Evolutionary conservation across 2,888 invertebrate species (phyloP), one percentile per base, ranked within the genome.

Genomic region (Hoplodrina ambigua): DNA sequence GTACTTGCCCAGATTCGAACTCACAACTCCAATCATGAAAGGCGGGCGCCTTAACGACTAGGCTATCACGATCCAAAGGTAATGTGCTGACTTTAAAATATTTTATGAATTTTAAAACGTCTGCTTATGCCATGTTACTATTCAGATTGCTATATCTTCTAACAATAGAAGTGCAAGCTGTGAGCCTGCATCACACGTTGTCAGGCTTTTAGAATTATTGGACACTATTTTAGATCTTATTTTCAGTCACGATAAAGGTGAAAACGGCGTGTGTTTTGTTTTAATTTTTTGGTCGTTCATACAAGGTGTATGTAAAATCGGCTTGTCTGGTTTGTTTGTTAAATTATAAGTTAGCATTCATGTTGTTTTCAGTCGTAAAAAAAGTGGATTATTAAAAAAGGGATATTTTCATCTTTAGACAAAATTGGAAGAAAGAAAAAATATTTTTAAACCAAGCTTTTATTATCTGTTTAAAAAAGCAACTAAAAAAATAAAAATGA

Each of bases 151-250:
- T 44, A 37, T 50, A 54, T 59, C 19, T 54, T 58, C 80, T 44
- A 80, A 80, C 62, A 76, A 80, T 74, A 80, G 67, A 59, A 25
- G 4, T 20, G 54, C 54, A 46, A 52, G 49, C 74, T 52, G 10
- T 62, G 65, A 61, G 65, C 61, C 59, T 11, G 53, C 50, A 54
- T 54, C 57, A 73, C 46, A 30, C 17, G n/a, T 50, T 54, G 54
- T 20, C 52, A 37, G 53, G 62, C 80, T 75, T 75, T 76, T 53
- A 63, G 41, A 62, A 33, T 13, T 19, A 75, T 67, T 67, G 25
- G 19, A 67, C n/a, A 37, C 55, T 0, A 46, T 63, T 67, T 13
- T 80, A n/a, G 46, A 49, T 52, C 37, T 61, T 73, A 78, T 65
- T 54, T 54, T 11, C 10, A 61, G 50, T 5, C n/a, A 2, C 2